Percentiles rank a stretch among this genome's conserved stretches.
phyloP scores from a whole-genome alignment of 2,888 invertebrate species.

The Apoderus coryli region DNA sequence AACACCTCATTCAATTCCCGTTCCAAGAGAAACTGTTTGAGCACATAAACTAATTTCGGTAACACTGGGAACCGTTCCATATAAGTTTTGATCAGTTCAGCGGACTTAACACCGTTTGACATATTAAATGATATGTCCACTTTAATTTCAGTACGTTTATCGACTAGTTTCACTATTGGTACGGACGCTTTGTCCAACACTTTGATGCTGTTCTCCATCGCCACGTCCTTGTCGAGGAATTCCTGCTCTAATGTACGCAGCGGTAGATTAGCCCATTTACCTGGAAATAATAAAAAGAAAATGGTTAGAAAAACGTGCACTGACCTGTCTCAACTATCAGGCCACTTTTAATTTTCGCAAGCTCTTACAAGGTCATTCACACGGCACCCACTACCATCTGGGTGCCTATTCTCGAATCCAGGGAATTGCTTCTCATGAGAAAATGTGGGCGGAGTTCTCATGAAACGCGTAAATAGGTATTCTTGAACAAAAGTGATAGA shows the following conservation, averaged over 20 bases:
- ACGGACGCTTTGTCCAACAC: conserved; percentile 97
- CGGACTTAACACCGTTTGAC: conserved; percentile 94
- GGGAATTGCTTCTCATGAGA: no score
- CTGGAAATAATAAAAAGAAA: conserved; percentile 27
- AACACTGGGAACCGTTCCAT: conserved; percentile 80
- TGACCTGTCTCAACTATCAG: not conserved
- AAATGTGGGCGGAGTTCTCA: no score
- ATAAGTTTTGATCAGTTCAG: conserved; percentile 85
- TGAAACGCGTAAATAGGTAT: no score
- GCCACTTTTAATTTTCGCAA: no score
- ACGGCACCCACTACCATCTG: no score
- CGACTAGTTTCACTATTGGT: conserved; percentile 88
- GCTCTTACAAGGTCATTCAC: no score
- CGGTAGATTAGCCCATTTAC: conserved; percentile 85
- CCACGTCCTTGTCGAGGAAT: conserved; percentile 77
- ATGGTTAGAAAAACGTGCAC: conserved; percentile 1
- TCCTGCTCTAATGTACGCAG: conserved; percentile 83
- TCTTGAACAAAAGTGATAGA: no score
- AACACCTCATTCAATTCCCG: conserved; percentile 98
- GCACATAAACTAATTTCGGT: conserved; percentile 86
- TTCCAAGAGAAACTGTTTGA: conserved; percentile 97
- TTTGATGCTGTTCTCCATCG: conserved; percentile 80
- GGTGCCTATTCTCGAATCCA: no score
- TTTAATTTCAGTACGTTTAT: conserved; percentile 50
- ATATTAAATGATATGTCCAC: conserved; percentile 99